Conservation (phyloP, 2,888 invertebrate genomes). For the Branchellion lobata region DNA sequence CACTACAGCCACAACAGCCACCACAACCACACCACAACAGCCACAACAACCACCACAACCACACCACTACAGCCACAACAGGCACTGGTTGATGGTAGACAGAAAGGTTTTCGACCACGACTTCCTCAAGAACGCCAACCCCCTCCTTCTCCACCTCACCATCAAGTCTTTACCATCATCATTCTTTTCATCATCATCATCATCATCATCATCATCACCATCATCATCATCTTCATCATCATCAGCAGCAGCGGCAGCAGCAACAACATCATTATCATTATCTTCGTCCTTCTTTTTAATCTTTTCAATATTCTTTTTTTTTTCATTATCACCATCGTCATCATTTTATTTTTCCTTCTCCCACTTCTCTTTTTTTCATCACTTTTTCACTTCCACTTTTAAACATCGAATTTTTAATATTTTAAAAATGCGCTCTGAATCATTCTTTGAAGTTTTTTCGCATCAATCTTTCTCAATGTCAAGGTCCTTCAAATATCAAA, state of each 20-base stretch:
- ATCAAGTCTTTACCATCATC: not conserved
- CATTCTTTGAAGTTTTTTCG: no score
- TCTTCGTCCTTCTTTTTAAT: not conserved
- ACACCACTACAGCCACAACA: not conserved
- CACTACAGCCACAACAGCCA: no score
- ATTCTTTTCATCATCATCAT: not conserved
- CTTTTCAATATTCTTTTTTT: no score
- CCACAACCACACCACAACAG: not conserved
- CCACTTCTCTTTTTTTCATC: no score
- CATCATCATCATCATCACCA: not conserved
- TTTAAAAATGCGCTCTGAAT: no score
- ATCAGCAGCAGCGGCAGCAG: not conserved
- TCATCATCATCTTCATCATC: constrained; percentile 4
- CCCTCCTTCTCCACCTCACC: not conserved
- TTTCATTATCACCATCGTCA: no score
- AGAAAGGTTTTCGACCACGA: constrained; percentile 5
- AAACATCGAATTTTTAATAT: no score
- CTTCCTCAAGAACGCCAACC: not conserved
- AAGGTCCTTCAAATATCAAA: no score
- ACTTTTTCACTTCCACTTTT: no score
- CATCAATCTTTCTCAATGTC: no score
- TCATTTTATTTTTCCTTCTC: no score
- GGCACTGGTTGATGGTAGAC: constrained; percentile 11
- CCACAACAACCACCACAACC: not conserved
- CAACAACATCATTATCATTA: not conserved